phyloP scores from a whole-genome alignment of 1,140 invertebrate genomes.

The Orussus abietinus region DNA sequence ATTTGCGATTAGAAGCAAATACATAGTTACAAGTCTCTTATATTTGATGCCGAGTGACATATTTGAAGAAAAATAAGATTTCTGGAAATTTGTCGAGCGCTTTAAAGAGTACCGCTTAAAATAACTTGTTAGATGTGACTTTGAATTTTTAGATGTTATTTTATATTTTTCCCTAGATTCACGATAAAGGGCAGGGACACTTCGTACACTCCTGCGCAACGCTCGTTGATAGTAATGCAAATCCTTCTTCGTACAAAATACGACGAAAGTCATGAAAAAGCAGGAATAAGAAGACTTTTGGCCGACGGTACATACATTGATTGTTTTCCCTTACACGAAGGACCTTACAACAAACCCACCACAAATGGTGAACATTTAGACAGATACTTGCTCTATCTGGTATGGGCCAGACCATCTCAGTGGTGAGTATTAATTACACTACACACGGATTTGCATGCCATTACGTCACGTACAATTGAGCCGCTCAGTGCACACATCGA shows the following conservation, averaged over 20 bases:
- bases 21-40: too few relatives aligned
- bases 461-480: too few relatives aligned
- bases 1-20: too few relatives aligned
- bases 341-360: slow-evolving; percentile 67
- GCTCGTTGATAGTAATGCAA: slow-evolving; percentile 90
- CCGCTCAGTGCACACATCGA: too few relatives aligned
- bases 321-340: slow-evolving; percentile 91
- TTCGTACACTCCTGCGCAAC: slow-evolving; percentile 81
- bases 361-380: slow-evolving; percentile 67
- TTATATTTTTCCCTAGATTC: slow-evolving; percentile 61
- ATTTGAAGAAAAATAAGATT: too few relatives aligned
- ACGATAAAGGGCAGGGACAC: slow-evolving; percentile 83
- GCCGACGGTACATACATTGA: slow-evolving; percentile 82
- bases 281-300: slow-evolving; percentile 83
- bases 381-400: slow-evolving; percentile 76
- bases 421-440: slow-evolving; percentile 62
- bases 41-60: too few relatives aligned
- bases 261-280: slow-evolving; percentile 67
- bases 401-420: slow-evolving; percentile 84
- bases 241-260: slow-evolving; percentile 78
- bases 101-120: too few relatives aligned
- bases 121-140: too few relatives aligned
- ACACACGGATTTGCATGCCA: too few relatives aligned
- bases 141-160: slow-evolving; percentile 13
- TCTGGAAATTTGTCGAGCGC: too few relatives aligned